Evolutionary conservation across 2,113 vertebrate species (phyloP).

Genomic region (Pyxicephalus adspersus): DNA sequence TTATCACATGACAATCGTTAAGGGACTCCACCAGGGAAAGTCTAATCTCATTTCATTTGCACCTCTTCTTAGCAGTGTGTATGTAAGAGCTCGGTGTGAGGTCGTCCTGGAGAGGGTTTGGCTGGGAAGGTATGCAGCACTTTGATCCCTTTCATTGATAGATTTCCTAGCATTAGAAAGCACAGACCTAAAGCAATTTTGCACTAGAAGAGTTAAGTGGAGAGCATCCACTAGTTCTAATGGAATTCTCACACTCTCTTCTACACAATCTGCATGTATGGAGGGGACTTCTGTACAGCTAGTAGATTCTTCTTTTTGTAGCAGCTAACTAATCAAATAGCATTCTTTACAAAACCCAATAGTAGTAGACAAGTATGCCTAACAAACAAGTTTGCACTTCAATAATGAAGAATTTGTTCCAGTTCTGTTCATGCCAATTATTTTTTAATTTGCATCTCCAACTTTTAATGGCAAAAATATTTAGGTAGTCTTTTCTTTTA

Average conservation of each 20-base stretch:
- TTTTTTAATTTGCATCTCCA: neutral
- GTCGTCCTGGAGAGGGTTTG: slow-evolving; percentile 34
- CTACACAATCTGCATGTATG: neutral
- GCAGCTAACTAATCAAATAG: slow-evolving; percentile 1
- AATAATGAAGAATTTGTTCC: neutral
- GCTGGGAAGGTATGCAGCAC: slow-evolving; percentile 58
- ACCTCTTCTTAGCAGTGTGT: slow-evolving; percentile 51
- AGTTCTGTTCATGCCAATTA: neutral
- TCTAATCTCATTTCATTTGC: slow-evolving; percentile 57
- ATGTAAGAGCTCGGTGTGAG: neutral
- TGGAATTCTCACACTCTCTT: neutral
- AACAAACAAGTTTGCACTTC: neutral
- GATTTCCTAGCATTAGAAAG: neutral
- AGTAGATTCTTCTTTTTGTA: neutral
- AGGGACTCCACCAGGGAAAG: slow-evolving; percentile 67
- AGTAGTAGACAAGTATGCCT: slow-evolving; percentile 6
- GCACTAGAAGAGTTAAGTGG: neutral
- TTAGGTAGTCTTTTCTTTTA: neutral
- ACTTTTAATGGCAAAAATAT: neutral
- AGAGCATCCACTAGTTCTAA: neutral
- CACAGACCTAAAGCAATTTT: neutral
- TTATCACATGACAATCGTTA: slow-evolving; percentile 86
- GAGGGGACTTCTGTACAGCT: neutral
- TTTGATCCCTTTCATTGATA: slow-evolving; percentile 56
- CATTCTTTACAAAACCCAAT: neutral